Evolutionary conservation across 2,888 invertebrate genomes (phyloP).

Genomic region (Drosophila mulleri): DNA sequence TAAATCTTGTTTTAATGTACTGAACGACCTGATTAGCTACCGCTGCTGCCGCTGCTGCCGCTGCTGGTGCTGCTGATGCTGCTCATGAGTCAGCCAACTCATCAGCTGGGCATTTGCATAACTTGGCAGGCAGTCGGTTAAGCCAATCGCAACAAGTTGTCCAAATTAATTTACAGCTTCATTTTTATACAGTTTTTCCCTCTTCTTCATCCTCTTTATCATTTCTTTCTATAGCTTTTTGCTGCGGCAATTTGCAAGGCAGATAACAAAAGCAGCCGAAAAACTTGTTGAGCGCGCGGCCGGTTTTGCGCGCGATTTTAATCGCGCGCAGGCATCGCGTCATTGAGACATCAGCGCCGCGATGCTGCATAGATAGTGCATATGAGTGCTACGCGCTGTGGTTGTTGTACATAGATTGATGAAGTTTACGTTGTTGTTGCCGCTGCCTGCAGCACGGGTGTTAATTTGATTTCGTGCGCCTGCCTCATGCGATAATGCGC

Average conservation of each 20-base stretch:
- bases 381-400: conserved; percentile 8
- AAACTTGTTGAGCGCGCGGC: conserved; percentile 47
- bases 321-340: conserved; percentile 54
- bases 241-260: conserved; percentile 50
- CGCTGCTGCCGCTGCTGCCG: conserved; percentile 12
- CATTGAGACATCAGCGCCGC: conserved; percentile 66
- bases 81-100: conserved; percentile 50
- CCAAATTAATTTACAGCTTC: conserved; percentile 71
- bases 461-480: conserved; percentile 74
- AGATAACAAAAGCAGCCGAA: conserved; percentile 55
- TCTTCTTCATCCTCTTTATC: background rate
- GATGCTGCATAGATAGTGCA: conserved; percentile 64
- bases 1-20: conserved; percentile 76
- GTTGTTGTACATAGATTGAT: conserved; percentile 16
- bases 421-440: conserved; percentile 17
- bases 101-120: conserved; percentile 66
- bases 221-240: conserved; percentile 13
- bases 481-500: conserved; percentile 55
- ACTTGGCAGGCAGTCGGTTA: conserved; percentile 26
- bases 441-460: conserved; percentile 52
- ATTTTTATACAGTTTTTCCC: conserved; percentile 54
- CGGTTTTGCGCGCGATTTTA: conserved; percentile 48
- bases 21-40: conserved; percentile 71
- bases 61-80: conserved; percentile 8
- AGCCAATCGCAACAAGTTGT: conserved; percentile 31